phyloP scores from a whole-genome alignment of 2,113 vertebrate species.

The Tetraodon nigroviridis region DNA sequence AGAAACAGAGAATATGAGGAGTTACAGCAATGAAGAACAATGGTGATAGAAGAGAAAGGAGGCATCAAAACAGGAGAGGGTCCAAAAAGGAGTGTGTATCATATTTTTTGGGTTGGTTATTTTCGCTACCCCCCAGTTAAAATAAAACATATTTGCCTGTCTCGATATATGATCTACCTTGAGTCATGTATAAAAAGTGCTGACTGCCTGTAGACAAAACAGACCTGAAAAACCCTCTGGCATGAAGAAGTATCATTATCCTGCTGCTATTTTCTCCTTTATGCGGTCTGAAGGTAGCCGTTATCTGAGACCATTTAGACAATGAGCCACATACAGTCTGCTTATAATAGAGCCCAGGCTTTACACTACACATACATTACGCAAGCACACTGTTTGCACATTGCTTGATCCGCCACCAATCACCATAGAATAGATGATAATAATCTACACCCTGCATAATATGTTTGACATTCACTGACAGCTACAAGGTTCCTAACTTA shows the following conservation, averaged over 20 bases:
- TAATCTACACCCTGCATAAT: constrained; percentile 22
- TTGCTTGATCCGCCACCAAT: constrained; percentile 6
- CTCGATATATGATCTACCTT: background rate
- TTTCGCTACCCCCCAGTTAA: background rate
- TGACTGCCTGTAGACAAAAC: constrained; percentile 44
- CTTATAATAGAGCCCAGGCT: constrained; percentile 37
- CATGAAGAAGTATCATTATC: constrained; percentile 46
- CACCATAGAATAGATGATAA: background rate
- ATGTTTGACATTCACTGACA: constrained; percentile 1
- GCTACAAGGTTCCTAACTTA: background rate
- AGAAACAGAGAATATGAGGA: background rate
- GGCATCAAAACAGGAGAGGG: background rate
- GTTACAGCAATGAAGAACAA: background rate
- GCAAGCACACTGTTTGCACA: background rate
- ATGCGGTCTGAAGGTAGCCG: constrained; percentile 23
- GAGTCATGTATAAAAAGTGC: constrained; percentile 26
- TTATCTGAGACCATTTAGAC: constrained; percentile 41
- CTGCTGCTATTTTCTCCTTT: constrained; percentile 48
- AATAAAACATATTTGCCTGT: background rate
- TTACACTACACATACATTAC: background rate
- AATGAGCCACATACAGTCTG: constrained; percentile 51
- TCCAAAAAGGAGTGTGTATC: background rate
- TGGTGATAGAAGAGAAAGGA: no score
- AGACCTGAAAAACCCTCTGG: constrained; percentile 32
- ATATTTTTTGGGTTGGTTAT: background rate